phyloP scores from a whole-genome alignment of 2,888 invertebrate genomes.

The Drosophila kuntzei region DNA sequence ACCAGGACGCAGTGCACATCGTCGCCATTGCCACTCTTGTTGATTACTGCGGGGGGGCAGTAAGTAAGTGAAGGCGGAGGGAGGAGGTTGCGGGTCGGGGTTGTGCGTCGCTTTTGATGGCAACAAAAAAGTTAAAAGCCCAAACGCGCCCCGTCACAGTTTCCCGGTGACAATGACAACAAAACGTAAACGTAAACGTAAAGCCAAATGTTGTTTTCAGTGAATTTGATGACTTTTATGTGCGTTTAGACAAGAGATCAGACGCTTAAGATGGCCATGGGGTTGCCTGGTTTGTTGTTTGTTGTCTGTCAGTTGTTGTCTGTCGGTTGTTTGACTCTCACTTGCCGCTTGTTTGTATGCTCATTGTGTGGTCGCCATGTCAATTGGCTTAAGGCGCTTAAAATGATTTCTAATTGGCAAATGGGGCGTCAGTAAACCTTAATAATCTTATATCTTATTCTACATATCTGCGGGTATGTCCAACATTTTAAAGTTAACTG shows the following conservation, averaged over 20 bases:
- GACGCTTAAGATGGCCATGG: conserved; percentile 84
- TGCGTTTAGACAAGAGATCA: conserved; percentile 83
- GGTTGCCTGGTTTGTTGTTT: conserved; percentile 51
- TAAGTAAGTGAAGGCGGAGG: not conserved
- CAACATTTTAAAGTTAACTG: not conserved
- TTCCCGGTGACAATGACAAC: conserved; percentile 75
- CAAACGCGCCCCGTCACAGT: conserved; percentile 39
- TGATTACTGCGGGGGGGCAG: conserved; percentile 64
- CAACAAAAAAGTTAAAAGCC: conserved; percentile 76
- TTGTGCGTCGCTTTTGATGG: conserved; percentile 37
- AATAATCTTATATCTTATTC: conserved; percentile 4
- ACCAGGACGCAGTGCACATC: conserved; percentile 65
- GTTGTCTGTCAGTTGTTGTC: conserved; percentile 15
- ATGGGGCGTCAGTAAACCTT: conserved; percentile 9
- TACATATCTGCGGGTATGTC: not conserved
- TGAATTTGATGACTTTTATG: conserved; percentile 85
- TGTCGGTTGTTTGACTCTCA: conserved; percentile 37
- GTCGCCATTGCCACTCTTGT: conserved; percentile 77
- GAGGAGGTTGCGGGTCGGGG: conserved; percentile 21
- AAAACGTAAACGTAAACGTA: conserved; percentile 76
- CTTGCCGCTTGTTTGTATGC: conserved; percentile 44
- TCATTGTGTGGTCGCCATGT: conserved; percentile 58
- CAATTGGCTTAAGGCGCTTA: conserved; percentile 75
- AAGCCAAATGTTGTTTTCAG: conserved; percentile 83
- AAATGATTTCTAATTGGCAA: conserved; percentile 84